Evolutionary conservation across 2,797 vertebrate genomes (phyloP).

Genomic region (Lithobates pipiens): DNA sequence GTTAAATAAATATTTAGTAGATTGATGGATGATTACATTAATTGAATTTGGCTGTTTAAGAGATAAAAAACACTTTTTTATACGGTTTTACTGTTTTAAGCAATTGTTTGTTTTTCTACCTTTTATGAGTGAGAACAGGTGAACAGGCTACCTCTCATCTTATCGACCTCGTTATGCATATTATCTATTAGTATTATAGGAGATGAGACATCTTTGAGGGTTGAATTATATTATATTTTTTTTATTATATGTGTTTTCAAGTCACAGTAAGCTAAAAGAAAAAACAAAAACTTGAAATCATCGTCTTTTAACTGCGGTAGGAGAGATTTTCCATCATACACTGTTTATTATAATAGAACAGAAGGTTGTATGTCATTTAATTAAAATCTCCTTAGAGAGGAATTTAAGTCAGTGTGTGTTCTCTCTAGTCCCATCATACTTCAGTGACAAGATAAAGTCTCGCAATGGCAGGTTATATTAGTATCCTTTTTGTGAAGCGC

Average conservation of each 20-base stretch:
- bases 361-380: constrained; percentile 72
- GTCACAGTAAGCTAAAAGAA: neutral
- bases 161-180: neutral
- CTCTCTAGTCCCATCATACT: constrained; percentile 4
- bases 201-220: neutral
- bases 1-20: neutral
- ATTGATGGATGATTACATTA: neutral
- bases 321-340: constrained; percentile 4
- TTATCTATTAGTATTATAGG: neutral
- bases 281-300: neutral
- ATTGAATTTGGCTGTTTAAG: neutral
- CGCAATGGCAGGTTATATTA: neutral
- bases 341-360: constrained; percentile 71
- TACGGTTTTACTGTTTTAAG: neutral
- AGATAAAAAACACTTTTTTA: too few relatives aligned
- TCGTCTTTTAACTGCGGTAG: constrained; percentile 1
- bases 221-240: neutral
- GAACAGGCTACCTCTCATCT: neutral
- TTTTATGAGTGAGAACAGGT: neutral
- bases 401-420: constrained; percentile 4
- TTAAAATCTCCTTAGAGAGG: constrained; percentile 20
- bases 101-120: neutral
- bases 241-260: neutral
- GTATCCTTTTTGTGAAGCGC: neutral
- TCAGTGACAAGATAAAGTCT: constrained; percentile 18